A percentile compares a stretch with the other conserved stretches of the same genome.
Conservation (phyloP, 1,140 invertebrate species). For the Trichogramma pretiosum region DNA sequence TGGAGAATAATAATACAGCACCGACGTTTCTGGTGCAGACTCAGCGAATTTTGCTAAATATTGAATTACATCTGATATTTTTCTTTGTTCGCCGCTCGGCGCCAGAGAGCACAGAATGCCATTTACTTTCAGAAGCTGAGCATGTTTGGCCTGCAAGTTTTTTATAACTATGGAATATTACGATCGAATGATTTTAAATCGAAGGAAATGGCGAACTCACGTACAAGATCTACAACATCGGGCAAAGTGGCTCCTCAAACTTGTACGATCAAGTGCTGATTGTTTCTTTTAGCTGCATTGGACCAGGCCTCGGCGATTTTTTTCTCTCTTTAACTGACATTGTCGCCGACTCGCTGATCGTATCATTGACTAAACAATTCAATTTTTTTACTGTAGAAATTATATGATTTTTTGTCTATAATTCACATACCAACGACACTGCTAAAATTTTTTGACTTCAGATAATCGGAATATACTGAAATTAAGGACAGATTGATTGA, state of each 20-base stretch:
- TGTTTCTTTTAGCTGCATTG: constrained; percentile 44
- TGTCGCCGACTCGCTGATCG: constrained; percentile 68
- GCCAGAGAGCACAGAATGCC: constrained; percentile 70
- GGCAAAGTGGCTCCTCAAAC: constrained; percentile 62
- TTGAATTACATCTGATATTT: constrained; percentile 53
- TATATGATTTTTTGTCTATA: not conserved
- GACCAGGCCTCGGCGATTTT: constrained; percentile 59
- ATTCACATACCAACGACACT: constrained; percentile 1
- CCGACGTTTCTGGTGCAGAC: constrained; percentile 65
- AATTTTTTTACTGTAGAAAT: too few species aligned
- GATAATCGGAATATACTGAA: constrained; percentile 2
- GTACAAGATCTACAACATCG: constrained; percentile 64
- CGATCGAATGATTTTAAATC: not conserved
- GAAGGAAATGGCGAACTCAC: too few species aligned
- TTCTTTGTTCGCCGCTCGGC: constrained; percentile 63
- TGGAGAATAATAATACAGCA: constrained; percentile 77
- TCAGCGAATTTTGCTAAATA: constrained; percentile 60
- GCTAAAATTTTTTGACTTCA: constrained; percentile 1
- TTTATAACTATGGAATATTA: not conserved
- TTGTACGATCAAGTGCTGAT: constrained; percentile 65
- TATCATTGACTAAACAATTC: constrained; percentile 75
- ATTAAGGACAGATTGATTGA: not conserved
- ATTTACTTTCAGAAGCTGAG: constrained; percentile 55
- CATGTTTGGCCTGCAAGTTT: constrained; percentile 58
- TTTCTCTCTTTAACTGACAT: constrained; percentile 63